Evolutionary conservation across 2,888 invertebrate genomes (phyloP), one percentile per base, ranked within the genome.

Genomic region (Mesorhabditis belari): DNA sequence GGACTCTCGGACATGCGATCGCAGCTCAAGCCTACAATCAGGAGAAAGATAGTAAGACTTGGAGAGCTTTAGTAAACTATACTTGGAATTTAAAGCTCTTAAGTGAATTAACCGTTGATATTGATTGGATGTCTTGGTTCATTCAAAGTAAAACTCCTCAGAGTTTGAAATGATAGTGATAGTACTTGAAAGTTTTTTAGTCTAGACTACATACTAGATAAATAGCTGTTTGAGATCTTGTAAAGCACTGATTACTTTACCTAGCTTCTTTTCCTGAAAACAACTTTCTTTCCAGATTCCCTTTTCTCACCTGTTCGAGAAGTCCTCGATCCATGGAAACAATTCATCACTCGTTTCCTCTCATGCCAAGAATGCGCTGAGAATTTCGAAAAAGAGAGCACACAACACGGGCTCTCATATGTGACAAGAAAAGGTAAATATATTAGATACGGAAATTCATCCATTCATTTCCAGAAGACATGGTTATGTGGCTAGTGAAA

Each of bases 1-100:
- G 98, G 98, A 89, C 88, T 17, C 83, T 93, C 72, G 95, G 94
- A 81, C 98, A 98, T 80, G 89, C 88, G 44, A 83, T 98, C 60
- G 90, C 92, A 0, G 90, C 93, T 0, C 88, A 88, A 80, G 88
- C 90, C 12, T 83, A 83, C 61, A 77, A 81, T 44, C 81, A 81
- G 63, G 77, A 81, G 58, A 76, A 81, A 49, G 75, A 70, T 54
- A 75, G 79, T 79, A 53, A 69, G 71, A 66, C 19, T 29, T 51
- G 5, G n/a, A 23, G 3, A 28, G 25, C 28, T 56, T 44, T 23
- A 21, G 12, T 49, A 21, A 12, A 9, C 12, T n/a, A n/a, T n/a
- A n/a, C n/a, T n/a, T n/a, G n/a, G n/a, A n/a, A n/a, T n/a, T n/a
- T n/a, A n/a, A n/a, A n/a, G n/a, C n/a, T n/a, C n/a, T n/a, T n/a